Base-by-base conservation (phyloP, 2,113 vertebrate genomes). In the Tetrax tetrax region DNA sequence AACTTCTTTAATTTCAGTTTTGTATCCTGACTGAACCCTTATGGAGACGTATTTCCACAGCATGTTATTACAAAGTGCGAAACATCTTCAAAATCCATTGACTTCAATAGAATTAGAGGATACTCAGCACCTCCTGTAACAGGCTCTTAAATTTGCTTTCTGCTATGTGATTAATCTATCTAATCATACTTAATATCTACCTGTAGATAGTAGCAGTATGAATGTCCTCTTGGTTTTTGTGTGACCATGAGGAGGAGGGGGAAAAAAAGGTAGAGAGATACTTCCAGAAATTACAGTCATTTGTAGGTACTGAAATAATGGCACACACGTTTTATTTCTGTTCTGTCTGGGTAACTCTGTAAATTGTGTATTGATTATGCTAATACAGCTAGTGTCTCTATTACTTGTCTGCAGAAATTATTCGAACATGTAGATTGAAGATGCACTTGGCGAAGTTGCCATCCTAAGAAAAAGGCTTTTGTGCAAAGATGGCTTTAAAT, bases 291-390 rank as follows among this genome's bases (percentile, higher is more conserved):
- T 65, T 84, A 91, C 95, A 97, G 92, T 97, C 95, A 97, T 98
- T 97, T 97, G 94, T 96, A 95, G 97, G 91, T 95, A 75, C 92
- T 92, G 80, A 96, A 97, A 96, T 98, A 97, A 98, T 96, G 96
- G 96, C 71, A 24, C 68, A 69, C 94, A 87, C 27, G 1, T 95
- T 97, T 97, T 94, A 77, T 95, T 96, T 97, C 97, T 94, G 96
- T 97, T 98, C 98, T 98, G 87, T 98, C 96, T 97, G 96, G 96
- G 90, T 97, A 96, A 97, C 96, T 97, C 93, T 48, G 98, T 97
- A 98, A 98, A 98, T 98, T 98, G 97, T 94, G 57, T 98, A 98
- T 98, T 98, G 98, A 98, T 98, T 98, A 98, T 98, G 98, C 94
- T 98, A 98, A 98, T 97, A 70, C 63, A 64, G n/a, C 79, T 86